Percentiles rank a stretch among this genome's conserved stretches.
phyloP scores from a whole-genome alignment of 2,888 invertebrate genomes.

The Trichopoda pennipes region DNA sequence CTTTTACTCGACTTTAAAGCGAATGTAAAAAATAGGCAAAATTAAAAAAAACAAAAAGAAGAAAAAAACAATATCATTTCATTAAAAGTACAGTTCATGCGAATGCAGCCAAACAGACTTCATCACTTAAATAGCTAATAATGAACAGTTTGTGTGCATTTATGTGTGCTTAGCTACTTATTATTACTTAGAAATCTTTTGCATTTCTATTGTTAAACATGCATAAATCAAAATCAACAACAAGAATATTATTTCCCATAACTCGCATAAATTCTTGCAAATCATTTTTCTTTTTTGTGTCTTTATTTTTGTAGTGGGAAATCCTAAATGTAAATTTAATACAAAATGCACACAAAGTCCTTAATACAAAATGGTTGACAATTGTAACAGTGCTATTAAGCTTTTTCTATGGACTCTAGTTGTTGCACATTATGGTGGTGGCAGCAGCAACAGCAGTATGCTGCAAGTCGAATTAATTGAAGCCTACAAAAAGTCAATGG shows the following conservation, averaged over 20 bases:
- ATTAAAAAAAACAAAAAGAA: background rate
- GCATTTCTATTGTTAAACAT: conserved; percentile 55
- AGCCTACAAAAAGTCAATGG: conserved; percentile 29
- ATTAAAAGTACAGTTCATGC: conserved; percentile 39
- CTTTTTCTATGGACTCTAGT: conserved; percentile 57
- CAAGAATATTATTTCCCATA: conserved; percentile 56
- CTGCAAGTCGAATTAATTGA: conserved; percentile 57
- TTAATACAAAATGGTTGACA: conserved; percentile 69
- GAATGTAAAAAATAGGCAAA: background rate
- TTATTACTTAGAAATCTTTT: conserved; percentile 51
- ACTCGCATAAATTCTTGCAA: conserved; percentile 27
- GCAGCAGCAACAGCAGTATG: conserved; percentile 8
- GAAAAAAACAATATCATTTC: too few relatives aligned
- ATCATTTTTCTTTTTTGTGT: conserved; percentile 29
- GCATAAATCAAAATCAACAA: conserved; percentile 52
- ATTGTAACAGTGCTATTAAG: conserved; percentile 62
- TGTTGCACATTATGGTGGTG: conserved; percentile 14
- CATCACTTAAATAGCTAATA: conserved; percentile 22
- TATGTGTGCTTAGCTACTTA: conserved; percentile 42
- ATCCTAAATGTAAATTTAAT: conserved; percentile 67
- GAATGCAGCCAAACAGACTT: conserved; percentile 29
- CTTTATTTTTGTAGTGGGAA: conserved; percentile 39
- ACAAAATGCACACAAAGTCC: conserved; percentile 67
- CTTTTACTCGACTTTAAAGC: background rate
- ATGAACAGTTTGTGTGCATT: conserved; percentile 9